These are phyloP conservation scores for Phoeniculus purpureus DNA, from an alignment of 2,797 vertebrate genomes.

Conservation along the genomic window DNA sequence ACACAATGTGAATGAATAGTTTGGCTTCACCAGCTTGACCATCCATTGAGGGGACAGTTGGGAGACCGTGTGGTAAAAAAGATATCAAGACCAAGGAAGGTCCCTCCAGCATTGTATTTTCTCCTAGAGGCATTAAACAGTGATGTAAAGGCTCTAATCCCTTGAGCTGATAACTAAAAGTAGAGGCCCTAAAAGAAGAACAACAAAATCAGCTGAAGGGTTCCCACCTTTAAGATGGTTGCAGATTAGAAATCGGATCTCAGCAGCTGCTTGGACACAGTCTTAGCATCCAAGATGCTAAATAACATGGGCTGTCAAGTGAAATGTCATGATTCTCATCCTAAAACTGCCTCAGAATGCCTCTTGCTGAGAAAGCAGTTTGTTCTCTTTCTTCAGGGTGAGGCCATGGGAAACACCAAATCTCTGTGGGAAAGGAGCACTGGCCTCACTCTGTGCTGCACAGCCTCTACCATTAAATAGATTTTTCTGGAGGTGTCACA, in stretches of 20 bases:
- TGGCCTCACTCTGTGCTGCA: neutral
- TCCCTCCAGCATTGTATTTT: neutral
- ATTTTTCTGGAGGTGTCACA: neutral
- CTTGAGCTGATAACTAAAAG: slow-evolving; percentile 26
- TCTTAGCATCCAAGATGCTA: neutral
- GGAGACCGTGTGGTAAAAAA: neutral
- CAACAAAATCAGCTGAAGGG: neutral
- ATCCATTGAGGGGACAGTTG: neutral
- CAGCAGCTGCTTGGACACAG: neutral
- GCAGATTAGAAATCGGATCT: neutral
- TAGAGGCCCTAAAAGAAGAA: slow-evolving; percentile 5
- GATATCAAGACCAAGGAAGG: neutral
- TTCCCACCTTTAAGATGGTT: neutral
- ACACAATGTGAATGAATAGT: neutral
- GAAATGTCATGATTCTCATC: neutral
- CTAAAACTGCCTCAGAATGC: neutral
- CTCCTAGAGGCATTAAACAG: neutral
- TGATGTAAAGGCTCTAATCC: slow-evolving; percentile 14
- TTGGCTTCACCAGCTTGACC: neutral
- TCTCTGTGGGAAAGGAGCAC: neutral
- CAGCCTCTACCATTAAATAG: neutral
- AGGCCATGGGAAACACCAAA: neutral
- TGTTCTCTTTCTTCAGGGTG: neutral
- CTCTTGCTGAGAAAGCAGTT: neutral
- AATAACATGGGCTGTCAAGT: neutral